phyloP scores from a whole-genome alignment of 2,113 vertebrate genomes.

The Rhombomys opimus region DNA sequence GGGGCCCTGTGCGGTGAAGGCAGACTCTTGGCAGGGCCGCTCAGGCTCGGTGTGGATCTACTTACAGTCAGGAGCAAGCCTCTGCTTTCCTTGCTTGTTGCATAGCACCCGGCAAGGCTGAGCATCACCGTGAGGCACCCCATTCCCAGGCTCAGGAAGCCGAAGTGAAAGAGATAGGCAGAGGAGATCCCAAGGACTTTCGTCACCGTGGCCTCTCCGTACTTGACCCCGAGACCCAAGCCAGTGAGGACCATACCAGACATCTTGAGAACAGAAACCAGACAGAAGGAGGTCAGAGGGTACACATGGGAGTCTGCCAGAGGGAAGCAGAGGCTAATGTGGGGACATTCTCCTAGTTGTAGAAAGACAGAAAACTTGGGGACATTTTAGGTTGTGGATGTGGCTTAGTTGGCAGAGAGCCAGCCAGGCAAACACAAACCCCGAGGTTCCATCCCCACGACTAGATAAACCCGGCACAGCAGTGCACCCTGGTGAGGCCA shows the following conservation, averaged over 20 bases:
- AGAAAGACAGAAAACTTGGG: neutral
- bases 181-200: constrained; percentile 59
- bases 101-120: constrained; percentile 43
- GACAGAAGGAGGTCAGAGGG: neutral
- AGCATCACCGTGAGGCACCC: neutral
- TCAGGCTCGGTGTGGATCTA: neutral
- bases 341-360: neutral
- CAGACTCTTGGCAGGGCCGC: neutral
- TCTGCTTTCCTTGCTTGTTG: constrained; percentile 44
- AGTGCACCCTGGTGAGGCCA: neutral
- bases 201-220: constrained; percentile 25
- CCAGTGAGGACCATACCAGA: constrained; percentile 60
- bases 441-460: neutral
- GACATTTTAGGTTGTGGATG: neutral
- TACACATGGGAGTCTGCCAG: neutral
- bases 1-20: neutral
- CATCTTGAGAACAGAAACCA: constrained; percentile 61
- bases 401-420: neutral
- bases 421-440: neutral
- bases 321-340: neutral
- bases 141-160: constrained; percentile 54
- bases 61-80: constrained; percentile 53
- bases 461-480: neutral
- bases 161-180: neutral
- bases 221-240: constrained; percentile 65